These are phyloP conservation scores for Drosophila affinis DNA, from an alignment of 2,888 invertebrate genomes.

Conservation along the genomic window DNA sequence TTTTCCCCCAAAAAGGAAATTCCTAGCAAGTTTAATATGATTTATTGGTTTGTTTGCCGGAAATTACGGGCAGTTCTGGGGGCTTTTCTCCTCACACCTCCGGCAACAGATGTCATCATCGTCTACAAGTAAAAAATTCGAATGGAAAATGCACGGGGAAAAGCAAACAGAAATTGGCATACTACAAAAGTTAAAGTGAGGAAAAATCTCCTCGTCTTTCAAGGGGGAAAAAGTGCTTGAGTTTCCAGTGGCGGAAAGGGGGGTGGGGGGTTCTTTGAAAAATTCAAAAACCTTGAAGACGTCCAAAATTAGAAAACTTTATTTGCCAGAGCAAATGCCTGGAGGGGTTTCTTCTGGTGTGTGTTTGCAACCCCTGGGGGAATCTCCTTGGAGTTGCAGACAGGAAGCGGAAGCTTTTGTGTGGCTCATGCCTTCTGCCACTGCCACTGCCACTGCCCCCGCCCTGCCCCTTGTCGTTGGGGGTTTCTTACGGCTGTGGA, in stretches of 20 bases:
- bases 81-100: constrained; percentile 8
- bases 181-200: constrained; percentile 40
- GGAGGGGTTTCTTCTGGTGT: constrained; percentile 23
- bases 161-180: constrained; percentile 72
- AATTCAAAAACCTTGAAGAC: constrained; percentile 79
- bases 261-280: constrained; percentile 37
- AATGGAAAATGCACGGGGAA: constrained; percentile 26
- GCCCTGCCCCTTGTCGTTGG: neutral
- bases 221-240: constrained; percentile 39
- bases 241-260: neutral
- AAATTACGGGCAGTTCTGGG: constrained; percentile 75
- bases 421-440: constrained; percentile 39
- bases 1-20: constrained; percentile 35
- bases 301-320: constrained; percentile 79
- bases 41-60: constrained; percentile 82
- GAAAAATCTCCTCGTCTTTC: constrained; percentile 38
- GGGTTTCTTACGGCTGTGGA: neutral
- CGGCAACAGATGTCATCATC: constrained; percentile 46
- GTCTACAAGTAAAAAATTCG: constrained; percentile 19
- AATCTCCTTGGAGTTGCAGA: constrained; percentile 76
- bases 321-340: constrained; percentile 62
- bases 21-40: constrained; percentile 79
- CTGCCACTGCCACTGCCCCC: too few species aligned
- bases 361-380: constrained; percentile 64
- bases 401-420: constrained; percentile 82